Evolutionary conservation across 2,113 vertebrate genomes (phyloP).

Genomic region (Thalassoma bifasciatum): DNA sequence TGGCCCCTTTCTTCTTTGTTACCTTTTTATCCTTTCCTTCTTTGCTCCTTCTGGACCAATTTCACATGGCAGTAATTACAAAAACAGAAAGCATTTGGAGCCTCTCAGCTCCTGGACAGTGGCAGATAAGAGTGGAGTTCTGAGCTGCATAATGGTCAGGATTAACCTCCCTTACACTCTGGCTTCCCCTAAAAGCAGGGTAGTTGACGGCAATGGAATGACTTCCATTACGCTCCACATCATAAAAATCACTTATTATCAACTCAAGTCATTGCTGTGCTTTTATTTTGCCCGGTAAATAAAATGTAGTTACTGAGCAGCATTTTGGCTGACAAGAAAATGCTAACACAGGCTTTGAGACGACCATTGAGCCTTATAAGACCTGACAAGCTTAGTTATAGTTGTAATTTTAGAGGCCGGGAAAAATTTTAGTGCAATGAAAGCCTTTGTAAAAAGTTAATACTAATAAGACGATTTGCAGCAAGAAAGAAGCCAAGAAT

Average conservation of each 20-base stretch:
- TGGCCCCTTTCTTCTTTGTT: slow-evolving; percentile 2
- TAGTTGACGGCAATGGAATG: neutral
- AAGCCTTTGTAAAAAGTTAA: neutral
- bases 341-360: neutral
- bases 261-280: neutral
- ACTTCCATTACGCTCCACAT: slow-evolving; percentile 7
- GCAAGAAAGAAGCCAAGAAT: neutral
- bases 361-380: neutral
- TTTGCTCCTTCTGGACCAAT: slow-evolving; percentile 40
- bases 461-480: neutral
- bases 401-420: too few species aligned
- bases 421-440: neutral
- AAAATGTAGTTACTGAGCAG: neutral
- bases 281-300: neutral
- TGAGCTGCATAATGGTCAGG: slow-evolving; percentile 40
- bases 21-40: slow-evolving; percentile 15
- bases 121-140: slow-evolving; percentile 47
- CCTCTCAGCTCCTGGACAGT: slow-evolving; percentile 53
- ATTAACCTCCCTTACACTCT: slow-evolving; percentile 43
- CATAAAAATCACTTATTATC: neutral
- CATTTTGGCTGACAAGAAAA: neutral
- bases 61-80: slow-evolving; percentile 57
- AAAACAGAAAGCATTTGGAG: slow-evolving; percentile 48
- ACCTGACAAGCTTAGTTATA: neutral
- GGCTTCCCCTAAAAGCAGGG: slow-evolving; percentile 25